Evolutionary conservation across 2,888 invertebrate species (phyloP), one percentile per base, ranked within the genome.

Genomic region (Argyra leucocephala): DNA sequence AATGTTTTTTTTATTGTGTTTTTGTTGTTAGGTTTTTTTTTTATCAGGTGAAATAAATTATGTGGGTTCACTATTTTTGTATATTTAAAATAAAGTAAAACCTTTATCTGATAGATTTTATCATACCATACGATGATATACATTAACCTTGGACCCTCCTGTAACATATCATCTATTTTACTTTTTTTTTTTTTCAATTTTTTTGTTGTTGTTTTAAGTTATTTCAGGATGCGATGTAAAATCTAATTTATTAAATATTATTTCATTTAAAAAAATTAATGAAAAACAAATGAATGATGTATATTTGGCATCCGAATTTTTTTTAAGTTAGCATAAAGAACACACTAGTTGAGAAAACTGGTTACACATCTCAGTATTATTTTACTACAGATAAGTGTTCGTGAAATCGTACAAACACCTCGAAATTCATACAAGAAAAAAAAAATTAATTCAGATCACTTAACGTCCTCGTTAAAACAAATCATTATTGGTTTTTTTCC

Each of bases 131-230:
- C n/a, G 31, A 10, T 31, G 31, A 31, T 31, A 7, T 12, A 68
- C 64, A 66, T 67, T n/a, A 65, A 66, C 21, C 57, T 60, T 23
- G 37, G 24, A 9, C 48, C 61, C 61, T 65, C 61, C 61, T 65
- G 36, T 18, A 62, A 37, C 22, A 23, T 61, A 23, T 21, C 64
- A 64, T 63, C 60, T 60, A 22, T 15, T 22, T 22, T 58, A 12
- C 58, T 58, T n/a, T n/a, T n/a, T n/a, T 63, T 62, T 37, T 62
- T 24, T 31, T 58, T 60, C 18, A 22, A 23, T 26, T 23, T 15
- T 60, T 3, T 15, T 15, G 9, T 6, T 15, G 6, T 59, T 12
- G 4, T 57, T 65, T 37, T 22, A 24, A 59, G 24, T 65, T 57
- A 61, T 62, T 23, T 23, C 23, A 67, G 65, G 48, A 48, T 48